Percentiles rank a stretch among this genome's conserved stretches.
These are phyloP conservation scores for Gambusia affinis DNA, from an alignment of 2,113 vertebrate species.

Conservation along the genomic window DNA sequence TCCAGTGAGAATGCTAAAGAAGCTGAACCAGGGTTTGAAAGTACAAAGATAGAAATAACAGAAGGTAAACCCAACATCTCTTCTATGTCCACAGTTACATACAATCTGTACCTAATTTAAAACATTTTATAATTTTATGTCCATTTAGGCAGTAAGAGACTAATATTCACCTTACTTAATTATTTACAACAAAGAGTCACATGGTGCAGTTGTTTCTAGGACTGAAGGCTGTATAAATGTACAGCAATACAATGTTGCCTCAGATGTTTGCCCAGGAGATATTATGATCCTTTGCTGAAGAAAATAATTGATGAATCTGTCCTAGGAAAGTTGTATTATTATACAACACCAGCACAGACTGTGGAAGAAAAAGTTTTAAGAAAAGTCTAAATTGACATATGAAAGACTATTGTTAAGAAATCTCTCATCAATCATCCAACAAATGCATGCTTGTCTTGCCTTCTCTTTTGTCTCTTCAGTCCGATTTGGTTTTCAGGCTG, in stretches of 20 bases:
- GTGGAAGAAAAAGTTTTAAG: background rate
- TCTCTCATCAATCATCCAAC: conserved; percentile 29
- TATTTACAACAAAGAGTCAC: background rate
- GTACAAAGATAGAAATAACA: background rate
- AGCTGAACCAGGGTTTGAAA: background rate
- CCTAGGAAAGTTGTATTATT: background rate
- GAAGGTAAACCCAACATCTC: background rate
- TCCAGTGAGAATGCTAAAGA: background rate
- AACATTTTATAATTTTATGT: background rate
- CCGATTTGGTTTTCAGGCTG: conserved; percentile 31
- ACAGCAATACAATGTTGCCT: background rate
- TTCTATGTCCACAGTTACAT: background rate
- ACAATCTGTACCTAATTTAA: too few species aligned
- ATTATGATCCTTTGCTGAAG: background rate
- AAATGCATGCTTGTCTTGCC: conserved; percentile 7
- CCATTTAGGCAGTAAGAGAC: background rate
- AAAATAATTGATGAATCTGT: background rate
- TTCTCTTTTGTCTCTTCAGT: conserved; percentile 15
- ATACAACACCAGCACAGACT: background rate
- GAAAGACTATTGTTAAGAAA: conserved; percentile 11
- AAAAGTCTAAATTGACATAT: background rate
- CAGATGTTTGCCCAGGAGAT: too few species aligned
- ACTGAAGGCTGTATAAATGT: background rate
- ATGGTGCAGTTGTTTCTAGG: background rate
- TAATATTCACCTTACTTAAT: background rate